phyloP scores from a whole-genome alignment of 1,140 invertebrate species.

The Drosophila kanapiae region DNA sequence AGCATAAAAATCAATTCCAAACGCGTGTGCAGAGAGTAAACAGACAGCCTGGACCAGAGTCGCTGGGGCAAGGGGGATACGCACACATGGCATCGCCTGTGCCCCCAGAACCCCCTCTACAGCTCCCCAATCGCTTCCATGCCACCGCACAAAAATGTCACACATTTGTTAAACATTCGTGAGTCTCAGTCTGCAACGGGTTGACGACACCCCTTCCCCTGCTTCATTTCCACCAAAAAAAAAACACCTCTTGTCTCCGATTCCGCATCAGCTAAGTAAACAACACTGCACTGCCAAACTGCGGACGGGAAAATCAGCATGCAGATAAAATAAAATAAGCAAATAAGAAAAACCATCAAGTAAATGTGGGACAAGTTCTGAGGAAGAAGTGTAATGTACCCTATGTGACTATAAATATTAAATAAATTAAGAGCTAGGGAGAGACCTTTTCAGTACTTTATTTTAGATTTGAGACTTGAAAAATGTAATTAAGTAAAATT shows the following conservation, averaged over 20 bases:
- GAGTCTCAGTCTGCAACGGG: constrained; percentile 71
- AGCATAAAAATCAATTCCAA: constrained; percentile 84
- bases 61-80: constrained; percentile 8
- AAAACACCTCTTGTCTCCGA: constrained; percentile 12
- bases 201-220: constrained; percentile 23
- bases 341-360: constrained; percentile 56
- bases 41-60: constrained; percentile 58
- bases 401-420: not conserved
- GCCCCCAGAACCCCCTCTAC: constrained; percentile 9
- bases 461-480: not conserved
- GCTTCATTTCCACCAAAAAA: constrained; percentile 11
- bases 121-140: constrained; percentile 35
- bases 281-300: constrained; percentile 71
- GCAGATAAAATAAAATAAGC: constrained; percentile 80
- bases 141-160: constrained; percentile 75
- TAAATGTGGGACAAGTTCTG: constrained; percentile 13
- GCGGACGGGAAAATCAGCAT: constrained; percentile 75
- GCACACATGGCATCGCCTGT: constrained; percentile 50
- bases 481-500: not conserved
- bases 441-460: not conserved
- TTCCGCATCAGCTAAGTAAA: constrained; percentile 57
- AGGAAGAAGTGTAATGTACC: not conserved
- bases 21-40: constrained; percentile 79
- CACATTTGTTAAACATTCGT: constrained; percentile 82
- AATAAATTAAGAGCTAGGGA: not conserved